Evolutionary conservation across 53 echinoderm and acorn worm genomes (phyloP), one percentile per base, ranked within the genome.

Genomic region (Paracentrotus lividus): DNA sequence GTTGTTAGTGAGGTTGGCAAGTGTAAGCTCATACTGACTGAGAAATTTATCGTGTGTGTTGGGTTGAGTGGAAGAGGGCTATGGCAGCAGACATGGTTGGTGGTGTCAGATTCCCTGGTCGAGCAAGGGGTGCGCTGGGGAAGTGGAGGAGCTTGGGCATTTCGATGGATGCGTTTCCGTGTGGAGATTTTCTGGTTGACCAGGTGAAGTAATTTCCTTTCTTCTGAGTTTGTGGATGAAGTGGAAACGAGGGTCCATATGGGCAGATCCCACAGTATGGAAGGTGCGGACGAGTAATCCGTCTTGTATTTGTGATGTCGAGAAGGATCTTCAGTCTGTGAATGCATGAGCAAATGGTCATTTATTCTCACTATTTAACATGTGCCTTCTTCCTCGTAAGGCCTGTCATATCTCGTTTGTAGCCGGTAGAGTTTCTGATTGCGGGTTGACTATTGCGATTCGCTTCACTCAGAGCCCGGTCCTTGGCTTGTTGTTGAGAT

Each of bases 231-330:
- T n/a, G 88, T 98, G 98, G 93, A 98, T 98, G 85, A 98, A 98
- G 87, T 98, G 98, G 77, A 97, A 98, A 18, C 98, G 94, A 38
- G 98, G 98, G n/a, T 57, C 98, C 98, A 85, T 98, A 98, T 2
- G 99, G 99, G 65, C 99, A 99, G 90, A 99, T 95, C 99, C 99
- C 8, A 99, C 97, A 44, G 99, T 99, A 85, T 99, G 99, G 92
- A 96, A 99, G 45, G 99, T 99, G 77, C 99, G 97, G 88, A 97
- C 97, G 40, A 99, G n/a, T n/a, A 94, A 94, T 99, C 99, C 8
- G 99, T 97, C 87, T 99, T 99, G 96, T 99, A 99, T 76, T 99
- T 99, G 9, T 97, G 99, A 60, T 99, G 99, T 4, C 99, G 96
- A 4, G 95, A 90, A 99, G 87, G 24, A 94, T 96, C 53, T 97